A percentile compares a stretch with the other conserved stretches of the same genome.
These are phyloP conservation scores for Rhopalosiphum padi DNA, from an alignment of 1,140 invertebrate genomes.

Conservation along the genomic window DNA sequence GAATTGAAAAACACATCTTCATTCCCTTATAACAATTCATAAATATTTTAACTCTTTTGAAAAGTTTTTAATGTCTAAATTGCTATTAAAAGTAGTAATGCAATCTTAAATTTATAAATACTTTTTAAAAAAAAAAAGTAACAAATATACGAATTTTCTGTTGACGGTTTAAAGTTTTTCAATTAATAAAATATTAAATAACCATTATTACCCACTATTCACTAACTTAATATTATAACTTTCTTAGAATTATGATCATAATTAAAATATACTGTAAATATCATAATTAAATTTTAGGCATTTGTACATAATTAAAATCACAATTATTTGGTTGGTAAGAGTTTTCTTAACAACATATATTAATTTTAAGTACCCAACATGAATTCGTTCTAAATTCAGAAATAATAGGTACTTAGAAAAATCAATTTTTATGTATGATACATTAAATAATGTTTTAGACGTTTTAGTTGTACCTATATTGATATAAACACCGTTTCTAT, in stretches of 20 bases:
- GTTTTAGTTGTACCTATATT: neutral
- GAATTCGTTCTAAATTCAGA: neutral
- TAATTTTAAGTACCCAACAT: neutral
- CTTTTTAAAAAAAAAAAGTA: neutral
- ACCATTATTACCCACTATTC: neutral
- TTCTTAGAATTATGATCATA: neutral
- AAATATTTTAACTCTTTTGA: neutral
- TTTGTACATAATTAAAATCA: neutral
- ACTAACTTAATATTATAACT: neutral
- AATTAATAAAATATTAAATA: conserved; percentile 21
- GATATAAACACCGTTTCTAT: neutral
- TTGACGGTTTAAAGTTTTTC: conserved; percentile 11
- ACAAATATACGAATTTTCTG: neutral
- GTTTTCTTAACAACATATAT: neutral
- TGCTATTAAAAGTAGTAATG: neutral
- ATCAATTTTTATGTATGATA: neutral
- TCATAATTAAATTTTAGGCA: neutral
- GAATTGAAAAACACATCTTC: neutral
- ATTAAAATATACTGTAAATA: neutral
- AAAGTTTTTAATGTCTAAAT: neutral
- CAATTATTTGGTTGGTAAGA: neutral
- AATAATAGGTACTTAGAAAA: neutral
- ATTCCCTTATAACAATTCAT: neutral
- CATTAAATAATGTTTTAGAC: neutral
- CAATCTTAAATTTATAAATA: neutral